Evolutionary conservation across 2,797 vertebrate genomes (phyloP).

Genomic region (Novumbra hubbsi): DNA sequence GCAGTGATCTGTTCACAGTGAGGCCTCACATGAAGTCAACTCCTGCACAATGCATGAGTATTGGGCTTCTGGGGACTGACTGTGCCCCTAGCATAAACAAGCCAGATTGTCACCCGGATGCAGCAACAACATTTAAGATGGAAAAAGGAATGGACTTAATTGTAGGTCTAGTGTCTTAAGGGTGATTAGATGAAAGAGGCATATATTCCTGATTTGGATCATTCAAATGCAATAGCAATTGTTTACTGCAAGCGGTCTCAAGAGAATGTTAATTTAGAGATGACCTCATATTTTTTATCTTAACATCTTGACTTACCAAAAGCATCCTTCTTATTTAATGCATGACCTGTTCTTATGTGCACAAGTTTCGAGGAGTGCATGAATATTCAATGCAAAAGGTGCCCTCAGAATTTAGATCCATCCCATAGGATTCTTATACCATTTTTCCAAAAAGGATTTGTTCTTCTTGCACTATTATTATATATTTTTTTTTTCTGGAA

Average conservation of each 20-base stretch:
- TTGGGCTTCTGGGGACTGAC: background rate
- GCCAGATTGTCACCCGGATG: background rate
- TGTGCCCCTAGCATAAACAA: slow-evolving; percentile 10
- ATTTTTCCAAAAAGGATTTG: too few species aligned
- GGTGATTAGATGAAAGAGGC: background rate
- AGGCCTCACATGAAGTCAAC: background rate
- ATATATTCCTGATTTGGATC: background rate
- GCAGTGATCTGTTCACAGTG: slow-evolving; percentile 15
- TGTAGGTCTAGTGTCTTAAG: background rate
- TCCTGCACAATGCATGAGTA: background rate
- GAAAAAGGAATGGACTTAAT: too few species aligned
- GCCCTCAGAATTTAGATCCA: too few species aligned
- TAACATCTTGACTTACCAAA: background rate
- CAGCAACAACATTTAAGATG: background rate
- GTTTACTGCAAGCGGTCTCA: background rate
- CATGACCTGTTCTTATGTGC: background rate
- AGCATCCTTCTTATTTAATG: background rate
- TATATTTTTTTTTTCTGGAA: too few species aligned
- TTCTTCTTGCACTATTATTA: too few species aligned
- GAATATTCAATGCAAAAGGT: too few species aligned
- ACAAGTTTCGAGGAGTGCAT: too few species aligned
- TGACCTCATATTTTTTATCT: background rate
- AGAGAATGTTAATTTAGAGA: background rate
- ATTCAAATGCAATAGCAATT: background rate
- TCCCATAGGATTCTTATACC: too few species aligned